Evolutionary conservation across 2,113 vertebrate species (phyloP).

Genomic region (Salvelinus namaycush): DNA sequence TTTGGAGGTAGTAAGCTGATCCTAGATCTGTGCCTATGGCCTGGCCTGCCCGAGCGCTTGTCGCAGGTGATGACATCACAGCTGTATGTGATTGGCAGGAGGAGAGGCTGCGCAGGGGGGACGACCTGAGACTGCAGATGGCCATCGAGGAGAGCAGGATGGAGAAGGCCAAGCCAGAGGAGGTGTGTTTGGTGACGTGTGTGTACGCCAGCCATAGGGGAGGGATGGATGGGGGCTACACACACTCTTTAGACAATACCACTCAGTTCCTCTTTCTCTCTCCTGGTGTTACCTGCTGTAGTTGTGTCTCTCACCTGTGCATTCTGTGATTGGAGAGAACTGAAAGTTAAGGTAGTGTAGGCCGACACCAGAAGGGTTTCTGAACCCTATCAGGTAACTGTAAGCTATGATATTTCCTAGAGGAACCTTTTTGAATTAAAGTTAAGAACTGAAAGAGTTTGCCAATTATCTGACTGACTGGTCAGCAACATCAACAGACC

Average conservation of each 20-base stretch:
- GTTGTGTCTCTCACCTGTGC: conserved; percentile 36
- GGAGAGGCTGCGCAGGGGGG: conserved; percentile 86
- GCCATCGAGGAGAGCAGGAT: conserved; percentile 90
- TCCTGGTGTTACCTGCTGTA: conserved; percentile 52
- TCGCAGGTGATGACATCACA: conserved; percentile 32
- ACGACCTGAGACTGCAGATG: conserved; percentile 91
- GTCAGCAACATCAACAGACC: background rate
- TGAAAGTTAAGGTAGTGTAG: background rate
- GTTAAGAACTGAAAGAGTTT: background rate
- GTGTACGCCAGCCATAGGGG: background rate
- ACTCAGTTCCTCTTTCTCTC: conserved; percentile 27
- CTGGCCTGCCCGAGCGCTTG: background rate
- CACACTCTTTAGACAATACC: conserved; percentile 20
- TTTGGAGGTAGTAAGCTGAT: conserved; percentile 18
- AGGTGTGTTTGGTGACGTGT: conserved; percentile 58
- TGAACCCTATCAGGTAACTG: background rate
- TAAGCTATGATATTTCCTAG: background rate
- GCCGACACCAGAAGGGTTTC: background rate
- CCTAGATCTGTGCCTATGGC: conserved; percentile 27
- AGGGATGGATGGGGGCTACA: conserved; percentile 9
- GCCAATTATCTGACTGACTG: background rate
- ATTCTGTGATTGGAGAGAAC: background rate
- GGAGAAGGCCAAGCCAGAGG: conserved; percentile 82
- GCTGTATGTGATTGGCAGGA: conserved; percentile 74
- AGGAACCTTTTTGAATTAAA: background rate